phyloP scores from a whole-genome alignment of 1,140 invertebrate species.

The Pseudomyrmex pallidus region DNA sequence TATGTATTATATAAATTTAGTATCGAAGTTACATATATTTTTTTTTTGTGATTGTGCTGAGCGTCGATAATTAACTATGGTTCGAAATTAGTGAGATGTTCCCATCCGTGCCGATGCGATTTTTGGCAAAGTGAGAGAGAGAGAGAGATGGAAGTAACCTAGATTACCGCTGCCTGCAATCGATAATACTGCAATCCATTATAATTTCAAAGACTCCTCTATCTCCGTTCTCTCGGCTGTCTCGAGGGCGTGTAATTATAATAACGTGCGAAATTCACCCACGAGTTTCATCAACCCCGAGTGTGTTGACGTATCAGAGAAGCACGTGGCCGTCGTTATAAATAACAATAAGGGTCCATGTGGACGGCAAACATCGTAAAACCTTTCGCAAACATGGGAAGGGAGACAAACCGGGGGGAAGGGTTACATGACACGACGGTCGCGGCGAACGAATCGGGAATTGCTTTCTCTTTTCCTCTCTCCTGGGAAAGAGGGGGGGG shows the following conservation, averaged over 20 bases:
- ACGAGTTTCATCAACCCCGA: slow-evolving; percentile 72
- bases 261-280: slow-evolving; percentile 47
- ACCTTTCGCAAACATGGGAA: slow-evolving; percentile 73
- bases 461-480: not conserved
- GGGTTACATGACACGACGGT: slow-evolving; percentile 7
- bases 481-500: not conserved
- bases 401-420: not conserved
- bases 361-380: slow-evolving; percentile 78
- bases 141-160: slow-evolving; percentile 26
- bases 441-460: slow-evolving; percentile 5
- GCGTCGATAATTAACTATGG: too few species aligned
- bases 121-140: not conserved
- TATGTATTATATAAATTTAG: too few species aligned
- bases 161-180: not conserved
- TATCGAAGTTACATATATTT: too few species aligned
- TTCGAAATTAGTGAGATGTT: not conserved
- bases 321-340: slow-evolving; percentile 67
- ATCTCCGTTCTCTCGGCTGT: not conserved
- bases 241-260: slow-evolving; percentile 6
- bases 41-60: too few species aligned
- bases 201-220: too few species aligned
- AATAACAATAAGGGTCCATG: slow-evolving; percentile 77
- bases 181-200: not conserved
- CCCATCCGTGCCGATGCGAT: not conserved
- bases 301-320: slow-evolving; percentile 63